Evolutionary conservation across 2,113 vertebrate species (phyloP).

Genomic region (Planiliza haematocheilus): DNA sequence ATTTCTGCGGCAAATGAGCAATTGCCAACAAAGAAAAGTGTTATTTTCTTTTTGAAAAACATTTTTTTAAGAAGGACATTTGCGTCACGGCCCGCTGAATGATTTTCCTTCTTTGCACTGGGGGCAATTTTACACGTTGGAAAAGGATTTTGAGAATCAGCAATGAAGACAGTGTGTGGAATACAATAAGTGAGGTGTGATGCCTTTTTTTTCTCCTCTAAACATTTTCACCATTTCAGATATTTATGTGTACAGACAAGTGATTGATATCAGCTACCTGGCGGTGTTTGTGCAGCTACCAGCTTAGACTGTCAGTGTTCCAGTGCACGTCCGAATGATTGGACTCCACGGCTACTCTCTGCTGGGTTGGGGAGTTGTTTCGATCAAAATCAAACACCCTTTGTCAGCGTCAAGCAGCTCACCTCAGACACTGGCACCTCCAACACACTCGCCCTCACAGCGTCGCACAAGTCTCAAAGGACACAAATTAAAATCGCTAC

Average conservation of each 20-base stretch:
- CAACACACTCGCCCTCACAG: not conserved
- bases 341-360: too few relatives aligned
- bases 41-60: too few relatives aligned
- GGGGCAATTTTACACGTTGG: not conserved
- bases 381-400: conserved; percentile 1
- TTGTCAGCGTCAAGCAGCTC: not conserved
- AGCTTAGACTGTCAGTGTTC: not conserved
- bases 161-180: not conserved
- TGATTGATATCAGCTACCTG: too few relatives aligned
- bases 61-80: too few relatives aligned
- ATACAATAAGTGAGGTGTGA: not conserved
- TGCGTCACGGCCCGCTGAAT: not conserved
- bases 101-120: not conserved
- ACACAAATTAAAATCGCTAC: conserved; percentile 21
- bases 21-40: too few relatives aligned
- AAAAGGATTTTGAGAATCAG: not conserved
- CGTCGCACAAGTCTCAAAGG: too few relatives aligned
- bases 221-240: not conserved
- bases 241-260: not conserved
- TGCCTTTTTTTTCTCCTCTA: not conserved
- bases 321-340: conserved; percentile 14
- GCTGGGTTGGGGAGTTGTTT: not conserved
- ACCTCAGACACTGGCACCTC: not conserved
- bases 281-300: too few relatives aligned
- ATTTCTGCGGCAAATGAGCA: too few relatives aligned